Evolutionary conservation across 2,888 invertebrate species (phyloP).

Genomic region (Marasmarcha lunaedactyla): DNA sequence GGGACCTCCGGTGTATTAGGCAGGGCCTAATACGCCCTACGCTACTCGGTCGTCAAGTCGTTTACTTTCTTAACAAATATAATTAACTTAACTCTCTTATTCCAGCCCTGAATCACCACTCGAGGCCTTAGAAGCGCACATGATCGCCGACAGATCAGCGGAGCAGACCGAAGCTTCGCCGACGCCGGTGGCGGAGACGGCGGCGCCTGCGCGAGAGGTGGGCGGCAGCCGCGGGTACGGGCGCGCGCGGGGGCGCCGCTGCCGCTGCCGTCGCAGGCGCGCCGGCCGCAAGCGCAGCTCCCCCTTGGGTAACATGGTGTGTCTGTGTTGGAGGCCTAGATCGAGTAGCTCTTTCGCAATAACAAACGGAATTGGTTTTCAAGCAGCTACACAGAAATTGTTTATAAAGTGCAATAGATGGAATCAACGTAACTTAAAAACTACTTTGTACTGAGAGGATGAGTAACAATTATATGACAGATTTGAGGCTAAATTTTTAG

Average conservation of each 20-base stretch:
- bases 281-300: constrained; percentile 51
- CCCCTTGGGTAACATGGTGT: constrained; percentile 68
- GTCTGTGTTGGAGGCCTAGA: constrained; percentile 28
- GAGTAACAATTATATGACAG: too few species aligned
- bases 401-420: too few species aligned
- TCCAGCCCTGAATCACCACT: constrained; percentile 49
- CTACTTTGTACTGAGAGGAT: too few species aligned
- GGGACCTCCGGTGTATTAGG: too few species aligned
- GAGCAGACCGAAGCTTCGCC: constrained; percentile 27
- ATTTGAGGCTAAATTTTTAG: too few species aligned
- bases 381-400: too few species aligned
- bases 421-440: too few species aligned
- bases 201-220: constrained; percentile 33
- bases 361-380: too few species aligned
- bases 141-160: constrained; percentile 54
- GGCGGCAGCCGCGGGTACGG: constrained; percentile 50
- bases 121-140: constrained; percentile 47
- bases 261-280: constrained; percentile 59
- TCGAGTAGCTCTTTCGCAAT: too few species aligned
- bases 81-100: not conserved
- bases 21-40: too few species aligned
- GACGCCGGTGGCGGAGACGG: constrained; percentile 18
- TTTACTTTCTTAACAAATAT: too few species aligned
- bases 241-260: constrained; percentile 42
- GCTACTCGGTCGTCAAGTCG: too few species aligned